phyloP scores from a whole-genome alignment of 2,113 vertebrate species.

The Channa argus region DNA sequence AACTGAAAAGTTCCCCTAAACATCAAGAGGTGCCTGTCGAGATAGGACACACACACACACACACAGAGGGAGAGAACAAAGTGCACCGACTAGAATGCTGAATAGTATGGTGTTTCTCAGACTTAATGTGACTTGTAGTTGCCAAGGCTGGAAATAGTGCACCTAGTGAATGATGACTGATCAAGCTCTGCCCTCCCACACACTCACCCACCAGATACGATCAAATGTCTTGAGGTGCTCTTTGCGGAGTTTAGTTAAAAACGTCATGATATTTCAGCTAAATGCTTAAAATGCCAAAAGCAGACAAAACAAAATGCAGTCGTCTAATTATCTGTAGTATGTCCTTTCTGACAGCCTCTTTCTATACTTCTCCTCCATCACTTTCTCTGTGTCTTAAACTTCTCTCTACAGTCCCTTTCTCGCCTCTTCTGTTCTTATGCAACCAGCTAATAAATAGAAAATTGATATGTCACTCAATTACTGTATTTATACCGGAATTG shows the following conservation, averaged over 20 bases:
- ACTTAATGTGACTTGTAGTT: slow-evolving; percentile 18
- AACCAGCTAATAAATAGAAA: slow-evolving; percentile 70
- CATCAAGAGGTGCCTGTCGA: slow-evolving; percentile 42
- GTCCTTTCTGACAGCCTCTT: not conserved
- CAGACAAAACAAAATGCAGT: slow-evolving; percentile 6
- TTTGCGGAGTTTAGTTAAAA: slow-evolving; percentile 42
- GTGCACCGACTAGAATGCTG: not conserved
- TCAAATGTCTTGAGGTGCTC: slow-evolving; percentile 38
- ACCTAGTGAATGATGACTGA: slow-evolving; percentile 18
- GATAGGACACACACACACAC: slow-evolving; percentile 13
- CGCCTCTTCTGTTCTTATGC: slow-evolving; percentile 51
- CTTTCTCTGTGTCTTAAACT: slow-evolving; percentile 20
- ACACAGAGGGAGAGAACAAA: slow-evolving; percentile 15
- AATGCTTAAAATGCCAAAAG: slow-evolving; percentile 25
- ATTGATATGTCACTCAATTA: slow-evolving; percentile 70
- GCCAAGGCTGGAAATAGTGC: slow-evolving; percentile 17
- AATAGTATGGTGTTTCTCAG: slow-evolving; percentile 22
- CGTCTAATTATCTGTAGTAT: not conserved
- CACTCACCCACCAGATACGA: slow-evolving; percentile 1
- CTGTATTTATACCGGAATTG: slow-evolving; percentile 64
- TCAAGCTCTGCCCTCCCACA: slow-evolving; percentile 17
- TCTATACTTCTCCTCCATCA: slow-evolving; percentile 20
- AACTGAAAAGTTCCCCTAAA: slow-evolving; percentile 73
- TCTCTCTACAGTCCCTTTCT: slow-evolving; percentile 21
- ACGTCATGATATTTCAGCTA: slow-evolving; percentile 46